Evolutionary conservation across 2,888 invertebrate genomes (phyloP).

Genomic region (Unio delphinus): DNA sequence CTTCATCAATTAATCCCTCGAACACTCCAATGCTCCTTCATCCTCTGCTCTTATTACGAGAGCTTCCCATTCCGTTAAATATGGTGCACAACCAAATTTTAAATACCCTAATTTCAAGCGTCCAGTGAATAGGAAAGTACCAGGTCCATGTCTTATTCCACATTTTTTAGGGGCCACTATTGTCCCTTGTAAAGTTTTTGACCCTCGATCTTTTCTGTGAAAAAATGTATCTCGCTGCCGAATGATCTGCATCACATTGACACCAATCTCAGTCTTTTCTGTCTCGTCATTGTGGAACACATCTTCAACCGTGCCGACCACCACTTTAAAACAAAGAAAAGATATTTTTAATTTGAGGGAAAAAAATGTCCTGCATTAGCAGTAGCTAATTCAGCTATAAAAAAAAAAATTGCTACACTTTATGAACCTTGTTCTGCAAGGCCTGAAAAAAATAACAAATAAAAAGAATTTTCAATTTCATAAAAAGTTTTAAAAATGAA

Average conservation of each 20-base stretch:
- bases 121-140: conserved; percentile 47
- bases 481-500: no score
- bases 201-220: no score
- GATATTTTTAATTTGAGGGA: no score
- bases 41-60: conserved; percentile 22
- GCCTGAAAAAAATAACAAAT: no score
- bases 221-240: conserved; percentile 16
- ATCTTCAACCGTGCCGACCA: conserved; percentile 36
- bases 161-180: conserved; percentile 41
- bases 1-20: conserved; percentile 13
- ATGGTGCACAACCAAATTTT: conserved; percentile 40
- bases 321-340: conserved; percentile 27
- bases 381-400: no score
- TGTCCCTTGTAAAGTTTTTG: conserved; percentile 1
- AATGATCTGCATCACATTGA: conserved; percentile 37
- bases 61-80: conserved; percentile 42
- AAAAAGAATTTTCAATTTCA: no score
- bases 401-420: no score
- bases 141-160: conserved; percentile 26
- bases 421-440: no score
- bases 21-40: conserved; percentile 24
- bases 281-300: conserved; percentile 16
- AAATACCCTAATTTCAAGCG: conserved; percentile 41
- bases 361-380: no score
- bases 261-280: conserved; percentile 28